A percentile compares a stretch with the other conserved stretches of the same genome.
Evolutionary conservation across 2,888 invertebrate species (phyloP).

Genomic region (Dermolepida albohirtum): DNA sequence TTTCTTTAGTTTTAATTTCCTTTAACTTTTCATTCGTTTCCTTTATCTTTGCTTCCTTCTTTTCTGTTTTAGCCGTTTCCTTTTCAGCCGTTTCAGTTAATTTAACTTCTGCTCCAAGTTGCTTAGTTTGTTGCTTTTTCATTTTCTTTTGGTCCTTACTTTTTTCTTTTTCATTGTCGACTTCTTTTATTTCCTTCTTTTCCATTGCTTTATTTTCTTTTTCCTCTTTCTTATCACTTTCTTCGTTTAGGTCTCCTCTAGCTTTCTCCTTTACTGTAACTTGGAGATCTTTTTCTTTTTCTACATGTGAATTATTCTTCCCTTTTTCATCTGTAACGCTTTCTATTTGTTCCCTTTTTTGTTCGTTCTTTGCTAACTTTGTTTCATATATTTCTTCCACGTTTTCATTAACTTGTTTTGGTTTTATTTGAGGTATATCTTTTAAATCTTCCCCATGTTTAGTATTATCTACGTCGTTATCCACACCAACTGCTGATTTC

Average conservation of each 20-base stretch:
- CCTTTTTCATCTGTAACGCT: conserved; percentile 38
- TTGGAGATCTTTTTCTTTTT: too few relatives aligned
- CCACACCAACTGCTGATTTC: too few relatives aligned
- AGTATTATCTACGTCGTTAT: too few relatives aligned
- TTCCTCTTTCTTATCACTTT: conserved; percentile 54
- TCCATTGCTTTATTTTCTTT: conserved; percentile 51
- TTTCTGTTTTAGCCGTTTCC: conserved; percentile 53
- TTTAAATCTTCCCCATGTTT: conserved; percentile 43
- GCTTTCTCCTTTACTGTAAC: too few relatives aligned
- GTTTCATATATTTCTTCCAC: conserved; percentile 49
- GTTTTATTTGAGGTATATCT: too few relatives aligned
- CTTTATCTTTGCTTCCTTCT: conserved; percentile 51
- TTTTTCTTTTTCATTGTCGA: conserved; percentile 50
- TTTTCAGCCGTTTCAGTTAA: conserved; percentile 55
- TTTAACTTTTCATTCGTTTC: conserved; percentile 63
- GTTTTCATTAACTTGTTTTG: conserved; percentile 48
- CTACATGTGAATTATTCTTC: conserved; percentile 47
- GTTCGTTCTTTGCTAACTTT: conserved; percentile 51
- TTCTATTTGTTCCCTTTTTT: conserved; percentile 51
- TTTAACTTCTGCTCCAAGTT: conserved; percentile 59
- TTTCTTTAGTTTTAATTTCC: conserved; percentile 60
- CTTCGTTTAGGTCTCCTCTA: conserved; percentile 42
- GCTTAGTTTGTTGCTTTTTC: conserved; percentile 50
- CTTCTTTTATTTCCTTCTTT: conserved; percentile 47
- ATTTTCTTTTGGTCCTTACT: conserved; percentile 45